Conservation (phyloP, 2,888 invertebrate species). For the Muscina levida region DNA sequence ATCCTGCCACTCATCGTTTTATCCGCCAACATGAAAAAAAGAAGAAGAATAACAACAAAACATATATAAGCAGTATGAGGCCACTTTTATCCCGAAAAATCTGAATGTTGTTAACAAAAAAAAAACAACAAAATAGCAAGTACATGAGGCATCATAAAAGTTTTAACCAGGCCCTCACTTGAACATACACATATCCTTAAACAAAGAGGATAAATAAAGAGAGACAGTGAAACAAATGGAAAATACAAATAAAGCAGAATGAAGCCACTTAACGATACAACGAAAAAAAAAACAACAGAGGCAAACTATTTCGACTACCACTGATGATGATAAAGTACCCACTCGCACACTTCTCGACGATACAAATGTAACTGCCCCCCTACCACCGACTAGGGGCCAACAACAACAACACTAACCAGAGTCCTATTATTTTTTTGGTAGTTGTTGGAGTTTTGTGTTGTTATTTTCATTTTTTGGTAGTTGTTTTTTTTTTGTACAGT, state of each 20-base stretch:
- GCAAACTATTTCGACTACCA: constrained; percentile 14
- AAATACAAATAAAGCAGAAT: constrained; percentile 42
- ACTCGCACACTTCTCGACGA: constrained; percentile 2
- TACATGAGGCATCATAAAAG: not conserved
- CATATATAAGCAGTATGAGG: no score
- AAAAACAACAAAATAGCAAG: not conserved
- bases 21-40: constrained; percentile 17
- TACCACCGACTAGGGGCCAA: no score
- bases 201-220: constrained; percentile 18
- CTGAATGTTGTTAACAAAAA: constrained; percentile 23
- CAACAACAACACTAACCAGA: not conserved
- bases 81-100: no score
- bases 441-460: constrained; percentile 3
- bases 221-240: constrained; percentile 30
- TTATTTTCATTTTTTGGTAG: not conserved
- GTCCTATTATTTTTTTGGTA: constrained; percentile 11
- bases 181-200: constrained; percentile 17
- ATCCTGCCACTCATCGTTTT: constrained; percentile 1
- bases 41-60: not conserved
- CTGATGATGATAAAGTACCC: constrained; percentile 41
- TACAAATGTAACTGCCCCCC: not conserved
- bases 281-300: constrained; percentile 18
- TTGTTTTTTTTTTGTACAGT: no score
- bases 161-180: not conserved
- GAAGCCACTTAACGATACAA: constrained; percentile 40